Percentiles rank a stretch among this genome's conserved stretches.
These are phyloP conservation scores for Drosophila paramelanica DNA, from an alignment of 2,888 invertebrate genomes.

Conservation along the genomic window DNA sequence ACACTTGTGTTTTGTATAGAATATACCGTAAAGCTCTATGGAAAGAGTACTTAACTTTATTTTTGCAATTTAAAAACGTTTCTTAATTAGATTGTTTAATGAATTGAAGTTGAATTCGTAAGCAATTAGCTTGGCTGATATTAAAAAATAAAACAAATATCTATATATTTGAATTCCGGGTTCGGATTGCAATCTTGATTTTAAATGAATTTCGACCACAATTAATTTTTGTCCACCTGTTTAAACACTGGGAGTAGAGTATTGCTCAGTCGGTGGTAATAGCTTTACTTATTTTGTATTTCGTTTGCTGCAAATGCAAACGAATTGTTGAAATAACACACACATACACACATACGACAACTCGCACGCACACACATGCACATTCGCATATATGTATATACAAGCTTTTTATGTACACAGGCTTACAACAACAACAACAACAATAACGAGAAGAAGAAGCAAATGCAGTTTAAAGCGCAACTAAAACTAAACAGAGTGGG, in stretches of 20 bases:
- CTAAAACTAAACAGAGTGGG: constrained; percentile 73
- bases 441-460: constrained; percentile 46
- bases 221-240: neutral
- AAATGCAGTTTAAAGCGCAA: constrained; percentile 76
- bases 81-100: too few species aligned
- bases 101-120: too few species aligned
- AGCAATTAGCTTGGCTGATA: too few species aligned
- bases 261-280: neutral
- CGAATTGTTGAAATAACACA: constrained; percentile 64
- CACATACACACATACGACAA: constrained; percentile 9
- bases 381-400: constrained; percentile 7
- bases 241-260: neutral
- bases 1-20: neutral
- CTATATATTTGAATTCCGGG: too few species aligned
- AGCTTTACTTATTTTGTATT: constrained; percentile 63
- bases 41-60: too few species aligned
- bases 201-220: too few species aligned
- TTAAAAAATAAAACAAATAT: too few species aligned
- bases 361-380: constrained; percentile 10
- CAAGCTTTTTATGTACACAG: constrained; percentile 55
- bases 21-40: too few species aligned
- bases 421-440: constrained; percentile 50
- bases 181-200: too few species aligned
- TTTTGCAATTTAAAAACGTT: too few species aligned
- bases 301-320: constrained; percentile 56